phyloP scores from a whole-genome alignment of 1,140 invertebrate species.

The Maniola jurtina region DNA sequence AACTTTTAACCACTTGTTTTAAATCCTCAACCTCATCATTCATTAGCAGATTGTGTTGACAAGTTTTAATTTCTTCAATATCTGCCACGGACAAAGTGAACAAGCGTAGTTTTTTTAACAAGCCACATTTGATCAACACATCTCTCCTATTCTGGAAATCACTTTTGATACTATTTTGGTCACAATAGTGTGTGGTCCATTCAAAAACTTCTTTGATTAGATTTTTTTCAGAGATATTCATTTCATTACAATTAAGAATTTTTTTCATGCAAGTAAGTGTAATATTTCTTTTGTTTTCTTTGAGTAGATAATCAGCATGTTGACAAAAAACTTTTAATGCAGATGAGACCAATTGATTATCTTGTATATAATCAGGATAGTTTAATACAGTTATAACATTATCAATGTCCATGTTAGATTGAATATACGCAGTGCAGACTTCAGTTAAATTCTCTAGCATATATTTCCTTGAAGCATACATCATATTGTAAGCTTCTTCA shows the following conservation, averaged over 20 bases:
- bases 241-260: slow-evolving; percentile 68
- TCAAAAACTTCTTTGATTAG: slow-evolving; percentile 73
- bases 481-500: slow-evolving; percentile 78
- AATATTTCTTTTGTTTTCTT: slow-evolving; percentile 70
- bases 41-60: slow-evolving; percentile 49
- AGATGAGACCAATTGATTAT: slow-evolving; percentile 62
- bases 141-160: slow-evolving; percentile 63
- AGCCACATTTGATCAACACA: slow-evolving; percentile 61
- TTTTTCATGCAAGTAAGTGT: slow-evolving; percentile 65
- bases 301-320: slow-evolving; percentile 72
- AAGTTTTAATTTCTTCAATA: slow-evolving; percentile 49
- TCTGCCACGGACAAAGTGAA: slow-evolving; percentile 50
- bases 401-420: slow-evolving; percentile 73
- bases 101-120: slow-evolving; percentile 66
- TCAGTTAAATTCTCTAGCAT: slow-evolving; percentile 76
- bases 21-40: slow-evolving; percentile 45
- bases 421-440: slow-evolving; percentile 73
- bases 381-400: slow-evolving; percentile 78
- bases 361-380: slow-evolving; percentile 78
- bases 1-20: slow-evolving; percentile 36
- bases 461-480: slow-evolving; percentile 81
- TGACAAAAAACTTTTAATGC: slow-evolving; percentile 74
- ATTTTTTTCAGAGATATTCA: slow-evolving; percentile 74
- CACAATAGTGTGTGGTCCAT: slow-evolving; percentile 76
- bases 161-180: slow-evolving; percentile 53